Base-by-base conservation (phyloP, 2,888 invertebrate genomes). In the Drosophila antonietae region DNA sequence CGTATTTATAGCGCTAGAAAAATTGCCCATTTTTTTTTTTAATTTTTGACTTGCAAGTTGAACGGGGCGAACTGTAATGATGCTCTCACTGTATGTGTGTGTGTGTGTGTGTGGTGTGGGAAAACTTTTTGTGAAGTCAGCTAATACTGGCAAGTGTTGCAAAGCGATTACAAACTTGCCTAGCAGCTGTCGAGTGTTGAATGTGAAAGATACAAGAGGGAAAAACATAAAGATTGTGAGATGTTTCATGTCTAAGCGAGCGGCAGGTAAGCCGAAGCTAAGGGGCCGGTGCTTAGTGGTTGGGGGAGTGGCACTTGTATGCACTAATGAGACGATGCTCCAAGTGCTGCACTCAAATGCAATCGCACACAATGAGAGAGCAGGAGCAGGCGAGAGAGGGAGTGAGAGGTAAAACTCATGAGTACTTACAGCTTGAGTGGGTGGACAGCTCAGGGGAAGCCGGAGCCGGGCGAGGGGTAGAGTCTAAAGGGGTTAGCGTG, bases 1-100 rank as follows among this genome's bases (percentile, higher is more conserved):
- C 69, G 81, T 83, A 86, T 86, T 83, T 88, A 80, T 83, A 86
- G 88, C 74, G 64, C 78, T 78, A 68, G 49, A 59, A 68, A 79
- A 84, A 88, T 83, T 88, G 83, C 53, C 71, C 78, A 75, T 83
- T 62, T 53, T 39, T n/a, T 39, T 37, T 41, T 18, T 0, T 1
- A 55, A 31, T 57, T 35, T 46, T 59, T 49, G 51, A 68, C 47
- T 59, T n/a, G 44, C 56, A 55, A 49, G 47, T 49, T 52, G 53
- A 53, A 23, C 53, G 39, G 6, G 9, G 55, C 61, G 62, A 56
- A 46, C 75, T 44, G 46, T 47, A 46, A 41, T 53, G 52, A 20
- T 9, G 18, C 15, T 23, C 35, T 37, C 35, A 15, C 55, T 10
- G 47, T 33, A 7, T 33, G 8, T 8, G 65, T 41, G 61, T 37